These are phyloP conservation scores for Cavia porcellus DNA, from an alignment of 2,113 vertebrate species.

Conservation along the genomic window DNA sequence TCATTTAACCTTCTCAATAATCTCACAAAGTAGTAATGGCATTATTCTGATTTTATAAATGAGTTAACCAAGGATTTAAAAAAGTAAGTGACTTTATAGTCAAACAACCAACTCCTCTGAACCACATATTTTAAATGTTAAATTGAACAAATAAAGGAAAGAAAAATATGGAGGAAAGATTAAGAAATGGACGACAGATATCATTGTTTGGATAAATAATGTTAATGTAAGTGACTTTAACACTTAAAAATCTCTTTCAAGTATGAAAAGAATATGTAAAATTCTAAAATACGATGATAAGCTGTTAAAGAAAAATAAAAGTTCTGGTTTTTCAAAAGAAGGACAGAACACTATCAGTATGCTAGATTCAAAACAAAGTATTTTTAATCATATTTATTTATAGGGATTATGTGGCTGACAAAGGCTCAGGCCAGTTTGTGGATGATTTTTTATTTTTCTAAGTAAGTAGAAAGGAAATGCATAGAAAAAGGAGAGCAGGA, in stretches of 20 bases:
- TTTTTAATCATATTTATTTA: neutral
- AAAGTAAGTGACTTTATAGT: neutral
- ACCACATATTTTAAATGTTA: neutral
- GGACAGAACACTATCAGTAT: neutral
- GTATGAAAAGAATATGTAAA: neutral
- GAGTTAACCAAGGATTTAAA: neutral
- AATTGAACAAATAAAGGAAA: constrained; percentile 4
- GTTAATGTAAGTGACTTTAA: neutral
- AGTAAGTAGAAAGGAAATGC: neutral
- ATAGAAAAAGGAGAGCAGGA: neutral
- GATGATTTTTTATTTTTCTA: neutral
- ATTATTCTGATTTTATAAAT: neutral
- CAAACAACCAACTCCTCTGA: neutral
- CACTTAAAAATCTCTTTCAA: neutral
- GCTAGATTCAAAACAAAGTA: neutral
- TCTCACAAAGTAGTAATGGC: neutral
- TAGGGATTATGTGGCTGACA: neutral
- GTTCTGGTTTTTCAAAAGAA: neutral
- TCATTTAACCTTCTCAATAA: neutral
- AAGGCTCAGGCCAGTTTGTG: neutral
- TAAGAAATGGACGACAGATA: neutral
- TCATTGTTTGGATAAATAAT: neutral
- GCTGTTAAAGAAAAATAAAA: neutral
- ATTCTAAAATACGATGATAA: neutral
- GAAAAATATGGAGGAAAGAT: neutral